phyloP scores from a whole-genome alignment of 2,797 vertebrate genomes.

The Fratercula arctica region DNA sequence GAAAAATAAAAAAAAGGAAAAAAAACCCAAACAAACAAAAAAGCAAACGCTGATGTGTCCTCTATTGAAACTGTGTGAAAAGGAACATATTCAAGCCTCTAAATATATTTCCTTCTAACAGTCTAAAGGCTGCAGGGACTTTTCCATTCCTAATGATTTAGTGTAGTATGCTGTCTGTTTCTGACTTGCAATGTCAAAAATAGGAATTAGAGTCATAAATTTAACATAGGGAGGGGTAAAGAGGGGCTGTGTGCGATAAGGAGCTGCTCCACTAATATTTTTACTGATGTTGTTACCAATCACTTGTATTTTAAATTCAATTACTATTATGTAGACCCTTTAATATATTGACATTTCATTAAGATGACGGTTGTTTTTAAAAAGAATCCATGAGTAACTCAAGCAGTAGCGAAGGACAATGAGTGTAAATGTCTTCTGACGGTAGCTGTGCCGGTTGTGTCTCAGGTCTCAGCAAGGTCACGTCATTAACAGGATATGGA shows the following conservation, averaged over 20 bases:
- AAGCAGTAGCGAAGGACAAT: neutral
- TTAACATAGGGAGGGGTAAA: neutral
- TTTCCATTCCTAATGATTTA: slow-evolving; percentile 53
- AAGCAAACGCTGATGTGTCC: neutral
- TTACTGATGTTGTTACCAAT: neutral
- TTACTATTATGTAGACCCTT: neutral
- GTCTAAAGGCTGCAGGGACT: slow-evolving; percentile 34
- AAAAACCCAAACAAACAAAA: too few relatives aligned
- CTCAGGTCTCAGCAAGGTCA: neutral
- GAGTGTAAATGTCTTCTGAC: neutral
- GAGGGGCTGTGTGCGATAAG: neutral
- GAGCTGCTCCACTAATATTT: neutral
- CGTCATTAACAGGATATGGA: neutral
- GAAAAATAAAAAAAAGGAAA: accelerated
- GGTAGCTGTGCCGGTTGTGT: neutral
- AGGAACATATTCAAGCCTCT: slow-evolving; percentile 21
- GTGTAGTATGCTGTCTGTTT: slow-evolving; percentile 17
- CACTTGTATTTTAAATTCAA: neutral
- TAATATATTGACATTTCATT: neutral
- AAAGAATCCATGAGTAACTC: neutral
- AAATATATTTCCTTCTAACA: slow-evolving; percentile 38
- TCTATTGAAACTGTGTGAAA: slow-evolving; percentile 5
- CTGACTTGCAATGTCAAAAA: slow-evolving; percentile 25
- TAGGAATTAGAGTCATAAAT: slow-evolving; percentile 11
- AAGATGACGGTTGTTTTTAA: neutral